phyloP scores from a whole-genome alignment of 2,113 vertebrate species.

The Gymnorhina tibicen region DNA sequence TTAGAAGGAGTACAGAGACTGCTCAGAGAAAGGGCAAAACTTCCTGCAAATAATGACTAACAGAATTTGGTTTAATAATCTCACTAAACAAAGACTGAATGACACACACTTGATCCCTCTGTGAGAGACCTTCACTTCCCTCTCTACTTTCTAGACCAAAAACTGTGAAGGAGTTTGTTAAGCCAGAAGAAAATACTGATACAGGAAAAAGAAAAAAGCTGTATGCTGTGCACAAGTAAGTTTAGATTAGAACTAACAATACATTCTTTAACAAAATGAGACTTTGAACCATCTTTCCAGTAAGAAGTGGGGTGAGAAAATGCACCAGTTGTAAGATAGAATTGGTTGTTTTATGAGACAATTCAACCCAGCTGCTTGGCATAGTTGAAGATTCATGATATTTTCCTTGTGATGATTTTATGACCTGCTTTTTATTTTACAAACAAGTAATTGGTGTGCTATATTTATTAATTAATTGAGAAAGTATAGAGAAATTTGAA shows the following conservation, averaged over 20 bases:
- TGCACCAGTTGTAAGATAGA: not conserved
- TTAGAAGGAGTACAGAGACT: not conserved
- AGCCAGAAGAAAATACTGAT: not conserved
- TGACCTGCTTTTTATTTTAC: not conserved
- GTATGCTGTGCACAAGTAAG: not conserved
- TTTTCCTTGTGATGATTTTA: not conserved
- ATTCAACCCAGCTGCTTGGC: not conserved
- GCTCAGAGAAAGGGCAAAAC: not conserved
- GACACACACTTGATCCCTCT: not conserved
- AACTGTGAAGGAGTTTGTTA: not conserved
- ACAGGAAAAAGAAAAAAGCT: not conserved
- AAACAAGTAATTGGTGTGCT: not conserved
- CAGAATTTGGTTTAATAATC: not conserved
- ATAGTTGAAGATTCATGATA: not conserved
- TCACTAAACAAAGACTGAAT: not conserved
- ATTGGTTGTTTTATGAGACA: not conserved
- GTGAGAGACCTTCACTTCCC: not conserved
- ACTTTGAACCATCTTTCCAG: not conserved
- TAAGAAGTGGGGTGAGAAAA: not conserved
- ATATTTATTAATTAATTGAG: not conserved
- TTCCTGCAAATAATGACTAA: conserved; percentile 35
- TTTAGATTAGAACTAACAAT: not conserved
- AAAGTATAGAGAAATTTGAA: not conserved
- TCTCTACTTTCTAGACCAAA: not conserved
- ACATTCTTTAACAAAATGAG: not conserved